Evolutionary conservation across 2,888 invertebrate species (phyloP), one percentile per base, ranked within the genome.

Genomic region (Amblyteles armatorius): DNA sequence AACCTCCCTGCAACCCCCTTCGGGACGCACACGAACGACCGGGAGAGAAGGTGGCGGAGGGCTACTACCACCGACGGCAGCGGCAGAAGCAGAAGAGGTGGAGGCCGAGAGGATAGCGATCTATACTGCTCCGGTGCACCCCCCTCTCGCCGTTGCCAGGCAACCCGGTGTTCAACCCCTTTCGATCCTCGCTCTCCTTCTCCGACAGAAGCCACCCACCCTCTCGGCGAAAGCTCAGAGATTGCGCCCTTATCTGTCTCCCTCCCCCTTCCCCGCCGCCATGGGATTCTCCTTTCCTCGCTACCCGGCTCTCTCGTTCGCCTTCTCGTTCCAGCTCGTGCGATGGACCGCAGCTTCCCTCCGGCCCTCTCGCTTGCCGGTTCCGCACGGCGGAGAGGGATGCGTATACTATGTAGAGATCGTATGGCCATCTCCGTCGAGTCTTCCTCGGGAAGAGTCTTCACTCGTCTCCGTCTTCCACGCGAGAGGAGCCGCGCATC

Each of bases 211-310:
- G 82, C 82, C 72, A 65, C 57, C 57, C 86, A 78, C 84, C 86
- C 83, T 86, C 89, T 85, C 86, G 84, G 79, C 87, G 76, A 86
- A 85, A 84, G 84, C 86, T 87, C 90, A 89, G 91, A 92, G 92
- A 92, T 92, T 91, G 91, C 90, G 91, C 91, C 89, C 90, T 92
- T 92, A 92, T 92, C 92, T 92, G 87, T 88, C 87, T 87, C 89
- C 85, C 87, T 84, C 87, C 73, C 86, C 87, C 85, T 87, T 72
- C 85, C 87, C 86, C 88, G 89, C 88, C 85, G 29, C 80, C 79
- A 77, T 69, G 40, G 79, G 83, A 82, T 79, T 79, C 82, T 65
- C 72, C 76, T 76, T 83, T 88, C 85, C 89, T 88, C 89, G 80
- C 80, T 87, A 83, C 83, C 50, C 36, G 48, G 68, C 72, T 71